phyloP scores from a whole-genome alignment of 1,140 invertebrate species.

The Brachionus rubens region DNA sequence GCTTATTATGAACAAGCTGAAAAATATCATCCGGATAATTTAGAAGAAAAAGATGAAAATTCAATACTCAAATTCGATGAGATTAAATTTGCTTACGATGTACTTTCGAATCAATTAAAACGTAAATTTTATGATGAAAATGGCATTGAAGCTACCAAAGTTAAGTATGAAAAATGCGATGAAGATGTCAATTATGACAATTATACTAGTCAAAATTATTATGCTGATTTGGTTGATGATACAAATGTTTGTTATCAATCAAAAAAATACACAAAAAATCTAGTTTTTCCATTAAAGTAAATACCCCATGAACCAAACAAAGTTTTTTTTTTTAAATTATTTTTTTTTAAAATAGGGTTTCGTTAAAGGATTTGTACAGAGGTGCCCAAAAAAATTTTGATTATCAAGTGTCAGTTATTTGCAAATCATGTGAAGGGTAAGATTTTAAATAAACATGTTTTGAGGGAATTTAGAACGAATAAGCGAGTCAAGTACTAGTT shows the following conservation, averaged over 20 bases:
- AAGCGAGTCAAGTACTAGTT: no score
- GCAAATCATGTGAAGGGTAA: conserved; percentile 12
- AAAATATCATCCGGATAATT: conserved; percentile 11
- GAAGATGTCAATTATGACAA: conserved; percentile 12
- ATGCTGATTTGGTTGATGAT: neutral
- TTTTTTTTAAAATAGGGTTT: neutral
- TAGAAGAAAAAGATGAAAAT: neutral
- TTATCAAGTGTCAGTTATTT: conserved; percentile 9
- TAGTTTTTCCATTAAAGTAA: conserved; percentile 28
- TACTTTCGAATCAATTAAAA: neutral
- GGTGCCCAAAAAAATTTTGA: conserved; percentile 16
- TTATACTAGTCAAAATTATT: conserved; percentile 30
- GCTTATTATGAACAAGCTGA: conserved; percentile 13
- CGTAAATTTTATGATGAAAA: conserved; percentile 7
- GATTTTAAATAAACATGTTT: no score
- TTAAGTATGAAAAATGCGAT: neutral
- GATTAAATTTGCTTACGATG: conserved; percentile 14
- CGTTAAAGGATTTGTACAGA: conserved; percentile 19
- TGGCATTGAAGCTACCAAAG: neutral
- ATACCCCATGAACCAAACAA: neutral
- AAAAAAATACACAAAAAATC: conserved; percentile 4
- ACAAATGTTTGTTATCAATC: neutral
- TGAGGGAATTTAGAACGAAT: no score
- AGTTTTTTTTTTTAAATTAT: neutral
- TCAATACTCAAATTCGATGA: neutral